Base-by-base conservation (phyloP, 92 coral and sea anemone species). In the Diadumene lineata region DNA sequence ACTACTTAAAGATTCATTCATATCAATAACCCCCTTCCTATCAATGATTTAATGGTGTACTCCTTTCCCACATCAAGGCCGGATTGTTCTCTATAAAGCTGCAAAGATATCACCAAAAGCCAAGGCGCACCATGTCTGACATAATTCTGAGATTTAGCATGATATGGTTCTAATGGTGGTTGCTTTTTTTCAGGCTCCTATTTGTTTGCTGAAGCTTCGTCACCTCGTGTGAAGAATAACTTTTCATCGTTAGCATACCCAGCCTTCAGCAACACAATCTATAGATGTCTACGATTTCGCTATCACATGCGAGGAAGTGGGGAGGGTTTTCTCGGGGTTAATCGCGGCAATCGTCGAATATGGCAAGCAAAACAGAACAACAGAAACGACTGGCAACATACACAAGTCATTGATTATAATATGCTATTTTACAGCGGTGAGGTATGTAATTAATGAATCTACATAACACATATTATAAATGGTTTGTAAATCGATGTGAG, bases 241-340 rank as follows among this genome's bases (percentile, higher is more conserved):
- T 56, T 19, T 19, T 58, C 73, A 34, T 79, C 76, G 18, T 68
- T 64, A 6, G 2, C 17, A 25, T 6, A 73, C 1, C n/a, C n/a
- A n/a, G n/a, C n/a, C n/a, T n/a, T n/a, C n/a, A n/a, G n/a, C n/a
- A n/a, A n/a, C n/a, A n/a, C n/a, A n/a, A n/a, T n/a, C n/a, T 79
- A 73, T 55, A 46, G 72, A 29, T 84, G 89, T 43, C 68, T 84
- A 10, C 83, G 85, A 6, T 84, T 84, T 62, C 67, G 77, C 66
- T 84, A 73, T 66, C 84, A 84, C 76, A 73, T 74, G 75, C 60
- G 48, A 17, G 81, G 85, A 17, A 66, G 51, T n/a, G 72, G 72
- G 3, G 15, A 60, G 13, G 81, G 85, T 0, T 19, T 1, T 19
- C 43, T 79, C 13, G 16, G 7, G 7, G 44, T 72, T 23, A 28